These are phyloP conservation scores for Micronycteris hirsuta DNA, from an alignment of 2,113 vertebrate species.

Conservation along the genomic window DNA sequence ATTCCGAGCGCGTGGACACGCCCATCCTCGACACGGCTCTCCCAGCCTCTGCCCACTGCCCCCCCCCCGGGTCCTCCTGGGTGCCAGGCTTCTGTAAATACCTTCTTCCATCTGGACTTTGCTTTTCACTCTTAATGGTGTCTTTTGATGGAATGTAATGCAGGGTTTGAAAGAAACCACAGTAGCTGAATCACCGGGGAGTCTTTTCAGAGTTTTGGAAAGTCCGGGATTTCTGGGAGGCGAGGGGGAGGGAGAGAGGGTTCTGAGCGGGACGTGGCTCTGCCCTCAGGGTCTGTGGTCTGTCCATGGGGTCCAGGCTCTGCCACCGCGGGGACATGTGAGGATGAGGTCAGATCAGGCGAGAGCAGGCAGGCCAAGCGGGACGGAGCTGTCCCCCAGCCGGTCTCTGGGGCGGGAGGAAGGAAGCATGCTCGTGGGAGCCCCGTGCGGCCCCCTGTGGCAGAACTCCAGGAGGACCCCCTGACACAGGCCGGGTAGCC, in stretches of 20 bases:
- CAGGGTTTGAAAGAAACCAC: not conserved
- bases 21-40: not conserved
- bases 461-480: accelerated
- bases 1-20: accelerated
- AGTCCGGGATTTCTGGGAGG: not conserved
- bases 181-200: not conserved
- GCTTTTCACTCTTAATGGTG: not conserved
- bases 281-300: not conserved
- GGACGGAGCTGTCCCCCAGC: accelerated
- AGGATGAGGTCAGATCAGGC: not conserved
- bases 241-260: not conserved
- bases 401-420: accelerated
- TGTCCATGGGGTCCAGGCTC: accelerated
- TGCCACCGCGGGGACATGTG: accelerated
- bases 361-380: accelerated
- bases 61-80: accelerated
- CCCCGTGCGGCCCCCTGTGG: not conserved
- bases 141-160: not conserved
- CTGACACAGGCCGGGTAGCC: accelerated
- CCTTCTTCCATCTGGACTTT: not conserved
- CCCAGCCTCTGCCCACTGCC: accelerated
- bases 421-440: too few species aligned
- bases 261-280: not conserved
- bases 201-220: not conserved
- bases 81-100: accelerated